phyloP scores from a whole-genome alignment of 1,140 invertebrate species.

The Drosophila guanche region DNA sequence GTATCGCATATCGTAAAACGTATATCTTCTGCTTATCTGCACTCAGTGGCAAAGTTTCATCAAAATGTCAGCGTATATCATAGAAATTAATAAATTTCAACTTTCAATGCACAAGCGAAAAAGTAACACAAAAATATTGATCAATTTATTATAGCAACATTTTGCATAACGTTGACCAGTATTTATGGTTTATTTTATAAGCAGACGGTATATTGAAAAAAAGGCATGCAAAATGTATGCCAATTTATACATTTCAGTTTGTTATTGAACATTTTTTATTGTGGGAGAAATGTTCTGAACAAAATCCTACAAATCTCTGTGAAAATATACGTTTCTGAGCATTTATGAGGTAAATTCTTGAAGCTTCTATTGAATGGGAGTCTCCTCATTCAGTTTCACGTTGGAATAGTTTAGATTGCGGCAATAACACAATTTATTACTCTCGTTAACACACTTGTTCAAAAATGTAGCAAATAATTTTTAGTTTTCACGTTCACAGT shows the following conservation, averaged over 20 bases:
- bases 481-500: no score
- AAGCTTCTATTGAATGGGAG: no score
- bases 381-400: no score
- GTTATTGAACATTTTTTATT: neutral
- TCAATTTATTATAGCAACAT: slow-evolving; percentile 59
- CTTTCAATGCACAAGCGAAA: slow-evolving; percentile 47
- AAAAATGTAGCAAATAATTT: no score
- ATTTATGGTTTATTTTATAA: slow-evolving; percentile 42
- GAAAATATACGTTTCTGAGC: no score
- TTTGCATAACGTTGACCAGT: slow-evolving; percentile 35
- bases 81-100: slow-evolving; percentile 79
- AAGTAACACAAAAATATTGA: slow-evolving; percentile 36
- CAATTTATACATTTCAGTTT: slow-evolving; percentile 5
- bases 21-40: slow-evolving; percentile 76
- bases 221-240: slow-evolving; percentile 7
- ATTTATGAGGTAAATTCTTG: neutral
- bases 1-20: slow-evolving; percentile 29
- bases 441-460: no score
- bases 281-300: neutral
- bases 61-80: slow-evolving; percentile 78
- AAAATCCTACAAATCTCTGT: no score
- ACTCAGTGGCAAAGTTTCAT: slow-evolving; percentile 79
- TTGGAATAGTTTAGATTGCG: no score
- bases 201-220: slow-evolving; percentile 4
- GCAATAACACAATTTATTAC: no score